Conservation (phyloP, 2,888 invertebrate species). For the Parnassius smintheus region DNA sequence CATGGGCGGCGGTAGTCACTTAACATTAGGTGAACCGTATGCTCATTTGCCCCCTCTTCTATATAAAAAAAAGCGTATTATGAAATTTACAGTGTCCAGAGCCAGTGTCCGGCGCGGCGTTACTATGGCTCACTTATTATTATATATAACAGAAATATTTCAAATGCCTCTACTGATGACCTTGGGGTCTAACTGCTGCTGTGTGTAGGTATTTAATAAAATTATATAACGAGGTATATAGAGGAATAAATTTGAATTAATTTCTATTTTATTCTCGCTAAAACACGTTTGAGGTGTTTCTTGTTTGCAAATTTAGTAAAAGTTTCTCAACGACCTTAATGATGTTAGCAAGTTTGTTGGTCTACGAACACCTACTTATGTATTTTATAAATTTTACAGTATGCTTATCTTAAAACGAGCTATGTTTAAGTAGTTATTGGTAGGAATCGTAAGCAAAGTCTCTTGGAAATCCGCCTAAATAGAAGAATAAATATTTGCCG, state of each 20-base stretch:
- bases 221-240: constrained; percentile 34
- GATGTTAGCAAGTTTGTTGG: constrained; percentile 12
- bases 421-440: constrained; percentile 15
- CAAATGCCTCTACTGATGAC: constrained; percentile 23
- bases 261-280: constrained; percentile 32
- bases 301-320: constrained; percentile 26
- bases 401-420: neutral
- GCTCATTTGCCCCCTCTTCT: no score
- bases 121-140: no score
- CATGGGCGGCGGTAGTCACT: no score
- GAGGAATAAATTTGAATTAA: constrained; percentile 39
- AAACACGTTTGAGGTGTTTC: constrained; percentile 34
- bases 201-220: constrained; percentile 34
- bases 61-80: no score
- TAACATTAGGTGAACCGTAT: no score
- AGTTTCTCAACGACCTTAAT: constrained; percentile 23
- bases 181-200: constrained; percentile 34
- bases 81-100: no score
- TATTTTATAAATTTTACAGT: neutral
- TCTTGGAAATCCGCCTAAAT: constrained; percentile 22
- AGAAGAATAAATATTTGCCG: constrained; percentile 23
- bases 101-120: no score
- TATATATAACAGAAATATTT: no score
- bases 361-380: constrained; percentile 17
- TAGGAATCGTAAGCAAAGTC: constrained; percentile 16